These are phyloP conservation scores for Caenorhabditis parvicauda DNA, from an alignment of 2,888 invertebrate species.

Conservation along the genomic window DNA sequence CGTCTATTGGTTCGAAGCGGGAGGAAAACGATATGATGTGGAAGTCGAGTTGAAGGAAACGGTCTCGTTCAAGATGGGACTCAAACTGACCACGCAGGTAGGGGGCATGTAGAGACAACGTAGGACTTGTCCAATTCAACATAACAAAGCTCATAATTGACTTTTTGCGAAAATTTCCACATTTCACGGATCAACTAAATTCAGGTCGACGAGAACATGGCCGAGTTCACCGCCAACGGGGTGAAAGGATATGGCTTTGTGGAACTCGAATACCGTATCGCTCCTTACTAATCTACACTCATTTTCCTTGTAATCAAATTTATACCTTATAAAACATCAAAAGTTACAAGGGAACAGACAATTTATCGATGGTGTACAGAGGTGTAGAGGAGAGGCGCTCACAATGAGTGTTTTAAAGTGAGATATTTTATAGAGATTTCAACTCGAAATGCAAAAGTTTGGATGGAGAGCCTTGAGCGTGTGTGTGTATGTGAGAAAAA, in stretches of 20 bases:
- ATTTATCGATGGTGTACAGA: too few relatives aligned
- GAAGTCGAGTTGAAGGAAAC: constrained; percentile 40
- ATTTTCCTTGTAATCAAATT: too few relatives aligned
- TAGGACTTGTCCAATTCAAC: too few relatives aligned
- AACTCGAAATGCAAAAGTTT: too few relatives aligned
- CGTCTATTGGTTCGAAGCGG: constrained; percentile 50
- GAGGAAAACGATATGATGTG: constrained; percentile 27
- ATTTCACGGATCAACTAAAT: not conserved
- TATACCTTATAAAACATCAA: constrained; percentile 4
- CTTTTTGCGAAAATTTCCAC: too few relatives aligned
- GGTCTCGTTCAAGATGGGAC: constrained; percentile 54
- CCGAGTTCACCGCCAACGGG: constrained; percentile 70
- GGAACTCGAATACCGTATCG: constrained; percentile 71
- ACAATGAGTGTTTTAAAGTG: too few relatives aligned
- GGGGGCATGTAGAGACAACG: too few relatives aligned
- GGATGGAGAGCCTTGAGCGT: too few relatives aligned
- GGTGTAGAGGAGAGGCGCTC: too few relatives aligned
- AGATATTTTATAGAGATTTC: too few relatives aligned
- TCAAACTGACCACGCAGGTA: constrained; percentile 42
- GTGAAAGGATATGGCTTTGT: constrained; percentile 71
- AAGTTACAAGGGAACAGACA: too few relatives aligned
- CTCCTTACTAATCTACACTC: constrained; percentile 51
- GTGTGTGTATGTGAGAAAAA: too few relatives aligned
- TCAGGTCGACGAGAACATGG: constrained; percentile 65
- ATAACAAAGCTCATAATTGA: not conserved